A percentile compares a stretch with the other conserved stretches of the same genome.
These are phyloP conservation scores for Dryococelus australis DNA, from an alignment of 2,888 invertebrate genomes.

Conservation along the genomic window DNA sequence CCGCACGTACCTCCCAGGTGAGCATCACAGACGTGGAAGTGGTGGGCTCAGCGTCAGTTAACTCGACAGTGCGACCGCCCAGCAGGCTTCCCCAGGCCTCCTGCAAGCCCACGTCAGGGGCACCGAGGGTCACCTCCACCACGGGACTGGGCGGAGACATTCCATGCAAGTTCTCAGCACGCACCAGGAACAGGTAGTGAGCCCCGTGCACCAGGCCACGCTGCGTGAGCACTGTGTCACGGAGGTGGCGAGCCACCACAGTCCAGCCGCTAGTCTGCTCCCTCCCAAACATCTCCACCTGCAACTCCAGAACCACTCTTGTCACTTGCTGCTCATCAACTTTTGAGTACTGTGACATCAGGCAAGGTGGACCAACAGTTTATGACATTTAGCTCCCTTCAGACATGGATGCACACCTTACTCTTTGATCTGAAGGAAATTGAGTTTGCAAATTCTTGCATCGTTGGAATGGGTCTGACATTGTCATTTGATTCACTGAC, in stretches of 20 bases:
- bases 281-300: neutral
- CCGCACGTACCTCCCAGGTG: conserved; percentile 67
- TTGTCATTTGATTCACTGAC: no score
- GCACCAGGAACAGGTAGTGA: conserved; percentile 83
- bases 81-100: conserved; percentile 76
- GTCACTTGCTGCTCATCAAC: no score
- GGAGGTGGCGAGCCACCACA: neutral
- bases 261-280: neutral
- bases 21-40: conserved; percentile 81
- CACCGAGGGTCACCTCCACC: conserved; percentile 62
- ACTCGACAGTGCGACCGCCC: conserved; percentile 76
- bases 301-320: neutral
- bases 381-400: no score
- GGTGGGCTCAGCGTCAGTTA: conserved; percentile 82
- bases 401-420: no score
- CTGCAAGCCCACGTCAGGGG: conserved; percentile 69
- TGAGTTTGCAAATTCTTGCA: no score
- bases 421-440: no score
- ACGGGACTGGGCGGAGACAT: conserved; percentile 81
- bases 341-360: no score
- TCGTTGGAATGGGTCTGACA: no score
- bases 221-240: neutral
- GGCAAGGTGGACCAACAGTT: no score
- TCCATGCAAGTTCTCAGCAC: conserved; percentile 87
- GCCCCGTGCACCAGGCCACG: conserved; percentile 76